Evolutionary conservation across 1,140 invertebrate genomes (phyloP).

Genomic region (Triops longicaudatus): DNA sequence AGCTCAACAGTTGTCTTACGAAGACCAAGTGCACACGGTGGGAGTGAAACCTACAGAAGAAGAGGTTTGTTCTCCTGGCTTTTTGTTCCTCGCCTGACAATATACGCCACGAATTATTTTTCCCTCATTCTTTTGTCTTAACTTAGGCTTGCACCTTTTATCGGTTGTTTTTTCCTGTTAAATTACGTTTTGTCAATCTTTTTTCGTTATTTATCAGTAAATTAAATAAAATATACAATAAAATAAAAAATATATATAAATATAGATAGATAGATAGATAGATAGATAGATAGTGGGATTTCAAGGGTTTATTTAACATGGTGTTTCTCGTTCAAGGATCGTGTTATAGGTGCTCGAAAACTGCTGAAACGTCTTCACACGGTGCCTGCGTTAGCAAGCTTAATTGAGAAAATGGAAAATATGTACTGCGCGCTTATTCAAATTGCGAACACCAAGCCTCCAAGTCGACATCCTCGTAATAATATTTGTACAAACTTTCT

Average conservation of each 20-base stretch:
- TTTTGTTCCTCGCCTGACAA: no score
- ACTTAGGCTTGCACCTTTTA: no score
- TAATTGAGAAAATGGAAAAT: constrained; percentile 42
- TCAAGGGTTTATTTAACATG: no score
- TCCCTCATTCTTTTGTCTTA: no score
- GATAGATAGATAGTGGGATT: no score
- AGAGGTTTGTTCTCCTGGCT: background rate
- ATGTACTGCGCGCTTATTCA: constrained; percentile 47
- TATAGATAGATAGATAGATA: no score
- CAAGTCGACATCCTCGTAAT: constrained; percentile 29
- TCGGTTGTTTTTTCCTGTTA: no score
- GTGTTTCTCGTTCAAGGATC: background rate
- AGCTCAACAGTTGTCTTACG: background rate
- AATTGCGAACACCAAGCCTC: constrained; percentile 39
- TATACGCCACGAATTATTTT: no score
- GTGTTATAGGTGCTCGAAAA: constrained; percentile 43
- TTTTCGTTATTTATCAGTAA: no score
- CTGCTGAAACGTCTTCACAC: constrained; percentile 42
- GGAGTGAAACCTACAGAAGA: background rate
- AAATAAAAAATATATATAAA: no score
- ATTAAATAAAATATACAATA: no score
- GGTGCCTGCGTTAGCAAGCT: constrained; percentile 32
- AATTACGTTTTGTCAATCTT: no score
- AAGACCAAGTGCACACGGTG: background rate
- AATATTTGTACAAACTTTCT: background rate